Evolutionary conservation across 2,113 vertebrate species (phyloP).

Genomic region (Echinops telfairi): DNA sequence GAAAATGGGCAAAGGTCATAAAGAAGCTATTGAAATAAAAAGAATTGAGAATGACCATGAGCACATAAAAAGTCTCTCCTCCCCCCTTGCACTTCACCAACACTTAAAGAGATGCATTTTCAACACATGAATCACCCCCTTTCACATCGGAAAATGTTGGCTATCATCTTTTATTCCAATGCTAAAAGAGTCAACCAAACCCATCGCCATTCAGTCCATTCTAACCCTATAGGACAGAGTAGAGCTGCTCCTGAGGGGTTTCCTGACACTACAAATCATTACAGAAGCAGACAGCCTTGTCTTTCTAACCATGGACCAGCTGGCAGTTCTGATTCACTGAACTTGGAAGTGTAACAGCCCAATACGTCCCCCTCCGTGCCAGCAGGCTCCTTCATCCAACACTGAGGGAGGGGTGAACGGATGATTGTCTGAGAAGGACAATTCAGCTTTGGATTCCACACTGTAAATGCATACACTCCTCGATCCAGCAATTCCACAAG

Average conservation of each 20-base stretch:
- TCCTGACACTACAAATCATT: too few relatives aligned
- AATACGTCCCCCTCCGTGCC: too few relatives aligned
- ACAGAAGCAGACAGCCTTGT: too few relatives aligned
- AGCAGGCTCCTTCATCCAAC: too few relatives aligned
- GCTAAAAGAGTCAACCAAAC: neutral
- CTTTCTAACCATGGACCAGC: too few relatives aligned
- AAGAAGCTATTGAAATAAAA: conserved; percentile 64
- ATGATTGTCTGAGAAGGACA: conserved; percentile 43
- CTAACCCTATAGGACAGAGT: too few relatives aligned
- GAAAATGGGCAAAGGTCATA: conserved; percentile 61
- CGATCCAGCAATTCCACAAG: conserved; percentile 49
- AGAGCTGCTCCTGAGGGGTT: too few relatives aligned
- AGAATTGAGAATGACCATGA: conserved; percentile 25
- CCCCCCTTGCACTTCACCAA: conserved; percentile 33
- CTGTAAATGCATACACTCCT: conserved; percentile 19
- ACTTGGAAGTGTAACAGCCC: too few relatives aligned
- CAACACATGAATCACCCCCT: conserved; percentile 34
- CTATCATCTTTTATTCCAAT: neutral
- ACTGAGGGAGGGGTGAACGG: neutral
- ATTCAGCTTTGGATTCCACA: neutral
- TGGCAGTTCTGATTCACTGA: too few relatives aligned
- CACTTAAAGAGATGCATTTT: conserved; percentile 57
- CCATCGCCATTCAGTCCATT: too few relatives aligned
- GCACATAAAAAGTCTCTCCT: conserved; percentile 44
- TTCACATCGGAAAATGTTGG: conserved; percentile 53